Evolutionary conservation across 2,113 vertebrate species (phyloP).

Genomic region (Tetraodon nigroviridis): DNA sequence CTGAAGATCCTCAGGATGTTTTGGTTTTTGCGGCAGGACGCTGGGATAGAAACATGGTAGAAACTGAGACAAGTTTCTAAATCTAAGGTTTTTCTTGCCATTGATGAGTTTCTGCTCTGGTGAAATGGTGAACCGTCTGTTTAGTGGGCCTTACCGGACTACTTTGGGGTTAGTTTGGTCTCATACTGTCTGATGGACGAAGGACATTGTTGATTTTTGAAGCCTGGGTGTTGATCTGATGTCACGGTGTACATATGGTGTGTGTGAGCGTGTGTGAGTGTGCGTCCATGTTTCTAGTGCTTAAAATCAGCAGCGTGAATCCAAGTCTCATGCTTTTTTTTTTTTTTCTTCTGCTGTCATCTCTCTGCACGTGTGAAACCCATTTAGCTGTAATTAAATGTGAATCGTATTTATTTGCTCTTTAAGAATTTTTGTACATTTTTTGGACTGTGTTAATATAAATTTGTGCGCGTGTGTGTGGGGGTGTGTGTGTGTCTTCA

Average conservation of each 20-base stretch:
- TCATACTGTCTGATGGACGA: conserved; percentile 43
- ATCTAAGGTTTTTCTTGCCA: conserved; percentile 10
- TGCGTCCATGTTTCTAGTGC: conserved; percentile 27
- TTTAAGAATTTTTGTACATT: conserved; percentile 72
- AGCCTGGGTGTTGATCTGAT: conserved; percentile 38
- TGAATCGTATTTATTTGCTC: conserved; percentile 81
- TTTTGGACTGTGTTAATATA: conserved; percentile 71
- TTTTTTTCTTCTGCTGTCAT: conserved; percentile 59
- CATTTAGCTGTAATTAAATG: conserved; percentile 71
- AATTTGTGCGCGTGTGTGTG: too few species aligned
- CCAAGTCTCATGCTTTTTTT: conserved; percentile 44
- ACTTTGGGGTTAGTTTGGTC: conserved; percentile 32
- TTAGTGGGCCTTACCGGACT: conserved; percentile 28
- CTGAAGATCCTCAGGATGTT: conserved; percentile 28
- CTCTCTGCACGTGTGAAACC: conserved; percentile 71
- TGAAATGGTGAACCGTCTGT: conserved; percentile 40
- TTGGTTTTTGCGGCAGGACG: conserved; percentile 8
- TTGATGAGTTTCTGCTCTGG: conserved; percentile 32
- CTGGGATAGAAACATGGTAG: conserved; percentile 19
- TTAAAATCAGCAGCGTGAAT: conserved; percentile 32
- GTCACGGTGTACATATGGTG: conserved; percentile 35
- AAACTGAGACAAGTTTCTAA: conserved; percentile 37
- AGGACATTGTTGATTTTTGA: conserved; percentile 34
- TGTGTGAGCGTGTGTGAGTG: conserved; percentile 7
- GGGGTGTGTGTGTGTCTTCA: conserved; percentile 34